A percentile compares a stretch with the other conserved stretches of the same genome.
These are phyloP conservation scores for Ibycter americanus DNA, from an alignment of 2,797 vertebrate species.

Conservation along the genomic window DNA sequence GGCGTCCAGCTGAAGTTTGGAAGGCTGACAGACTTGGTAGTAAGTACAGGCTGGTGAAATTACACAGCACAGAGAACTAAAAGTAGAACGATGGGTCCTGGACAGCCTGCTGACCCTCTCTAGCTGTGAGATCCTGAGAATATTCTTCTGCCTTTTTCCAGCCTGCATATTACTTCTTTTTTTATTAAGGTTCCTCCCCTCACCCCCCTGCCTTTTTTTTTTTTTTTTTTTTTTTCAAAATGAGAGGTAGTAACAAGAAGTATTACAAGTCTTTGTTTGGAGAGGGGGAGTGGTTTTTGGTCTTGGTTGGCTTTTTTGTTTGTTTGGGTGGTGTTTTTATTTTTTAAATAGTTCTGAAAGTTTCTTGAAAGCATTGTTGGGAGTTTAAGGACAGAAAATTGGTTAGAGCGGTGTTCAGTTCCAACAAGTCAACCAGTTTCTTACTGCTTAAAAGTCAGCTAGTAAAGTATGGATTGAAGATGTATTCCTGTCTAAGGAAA, in stretches of 20 bases:
- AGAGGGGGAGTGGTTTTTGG: not conserved
- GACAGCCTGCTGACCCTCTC: not conserved
- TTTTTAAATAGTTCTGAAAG: not conserved
- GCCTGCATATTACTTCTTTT: not conserved
- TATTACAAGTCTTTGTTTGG: not conserved
- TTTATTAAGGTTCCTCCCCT: not conserved
- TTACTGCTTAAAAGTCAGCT: not conserved
- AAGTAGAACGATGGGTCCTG: not conserved
- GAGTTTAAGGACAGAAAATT: not conserved
- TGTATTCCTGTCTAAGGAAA: not conserved
- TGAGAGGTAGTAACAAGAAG: not conserved
- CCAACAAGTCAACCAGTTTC: not conserved
- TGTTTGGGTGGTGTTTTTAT: not conserved
- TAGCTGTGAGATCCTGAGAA: not conserved
- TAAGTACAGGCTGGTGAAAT: not conserved
- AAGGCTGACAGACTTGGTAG: not conserved
- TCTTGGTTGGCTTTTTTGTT: not conserved
- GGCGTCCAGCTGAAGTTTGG: not conserved
- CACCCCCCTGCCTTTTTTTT: rapidly evolving
- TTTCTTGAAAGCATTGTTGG: not conserved
- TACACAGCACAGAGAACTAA: not conserved
- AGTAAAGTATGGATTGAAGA: not conserved
- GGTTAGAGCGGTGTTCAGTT: not conserved
- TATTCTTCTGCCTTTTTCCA: not conserved
- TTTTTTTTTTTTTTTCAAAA: not conserved